phyloP scores from a whole-genome alignment of 2,888 invertebrate genomes.

The Ptilodon capucinus region DNA sequence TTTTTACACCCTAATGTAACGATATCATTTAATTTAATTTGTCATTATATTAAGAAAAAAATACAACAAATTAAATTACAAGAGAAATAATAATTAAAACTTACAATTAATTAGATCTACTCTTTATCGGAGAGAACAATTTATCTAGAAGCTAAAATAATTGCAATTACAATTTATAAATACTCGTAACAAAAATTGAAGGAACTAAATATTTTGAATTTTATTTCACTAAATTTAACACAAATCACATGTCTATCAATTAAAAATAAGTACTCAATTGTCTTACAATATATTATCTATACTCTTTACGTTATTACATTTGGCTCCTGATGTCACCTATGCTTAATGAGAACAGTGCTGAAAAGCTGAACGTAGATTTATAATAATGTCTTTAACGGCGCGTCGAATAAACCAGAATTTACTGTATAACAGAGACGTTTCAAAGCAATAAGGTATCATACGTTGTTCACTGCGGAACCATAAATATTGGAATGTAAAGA shows the following conservation, averaged over 20 bases:
- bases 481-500: conserved; percentile 31
- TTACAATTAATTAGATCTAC: conserved; percentile 75
- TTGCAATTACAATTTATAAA: conserved; percentile 70
- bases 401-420: conserved; percentile 25
- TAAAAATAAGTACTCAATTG: conserved; percentile 65
- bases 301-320: conserved; percentile 72
- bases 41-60: conserved; percentile 77
- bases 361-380: conserved; percentile 38
- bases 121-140: conserved; percentile 76
- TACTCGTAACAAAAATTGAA: conserved; percentile 77
- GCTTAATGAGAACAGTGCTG: conserved; percentile 46
- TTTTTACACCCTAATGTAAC: conserved; percentile 82
- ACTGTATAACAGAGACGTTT: conserved; percentile 28
- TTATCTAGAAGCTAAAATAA: conserved; percentile 66
- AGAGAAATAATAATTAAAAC: conserved; percentile 43
- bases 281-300: conserved; percentile 68
- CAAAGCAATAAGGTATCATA: conserved; percentile 28
- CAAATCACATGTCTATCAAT: conserved; percentile 74
- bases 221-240: conserved; percentile 61
- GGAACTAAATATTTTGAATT: conserved; percentile 78
- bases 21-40: conserved; percentile 81
- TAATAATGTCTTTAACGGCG: conserved; percentile 22
- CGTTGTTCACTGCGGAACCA: conserved; percentile 28
- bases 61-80: conserved; percentile 80
- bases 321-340: conserved; percentile 69